Evolutionary conservation across 2,797 vertebrate species (phyloP), one percentile per base, ranked within the genome.

Genomic region (Characodon lateralis): DNA sequence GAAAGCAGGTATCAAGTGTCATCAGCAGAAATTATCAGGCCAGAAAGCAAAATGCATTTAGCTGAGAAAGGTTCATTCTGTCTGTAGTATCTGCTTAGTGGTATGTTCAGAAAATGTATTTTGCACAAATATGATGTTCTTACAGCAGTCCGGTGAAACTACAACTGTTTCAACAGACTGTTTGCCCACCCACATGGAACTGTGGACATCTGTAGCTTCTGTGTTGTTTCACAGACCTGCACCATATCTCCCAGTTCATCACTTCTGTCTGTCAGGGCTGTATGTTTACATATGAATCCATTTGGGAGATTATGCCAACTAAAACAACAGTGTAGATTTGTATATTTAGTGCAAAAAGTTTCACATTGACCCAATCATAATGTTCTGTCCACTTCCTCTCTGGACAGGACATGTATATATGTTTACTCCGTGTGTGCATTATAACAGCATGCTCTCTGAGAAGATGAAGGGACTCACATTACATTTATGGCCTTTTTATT

Each of bases 401-500:
- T 61, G 6, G 72, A 76, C 66, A 63, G 70, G 83, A 86, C 80
- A 85, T 31, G 63, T 79, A 79, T 46, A 75, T 73, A 83, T 94
- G 86, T 88, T 89, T 56, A 58, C 84, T 86, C 79, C 68, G n/a
- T 7, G 22, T 28, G 28, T 86, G 75, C 58, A 9, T 71, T 72
- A 78, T 86, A 69, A 82, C 78, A 85, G 79, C 71, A 77, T 81
- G 72, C 74, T 73, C 72, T 76, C 71, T 84, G 69, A 83, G 78
- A 88, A 77, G 79, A 83, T 82, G 77, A 77, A 59, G 76, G 82
- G 85, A 91, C 82, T 95, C 90, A 72, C 71, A 72, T 95, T 94
- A 91, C 92, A 84, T 87, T 93, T 89, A 91, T 91, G 85, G 85
- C 82, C 81, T 85, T 90, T 93, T 82, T 78, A 83, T 91, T 89